These are phyloP conservation scores for Hemitrygon akajei DNA, from an alignment of 2,797 vertebrate genomes.

Conservation along the genomic window DNA sequence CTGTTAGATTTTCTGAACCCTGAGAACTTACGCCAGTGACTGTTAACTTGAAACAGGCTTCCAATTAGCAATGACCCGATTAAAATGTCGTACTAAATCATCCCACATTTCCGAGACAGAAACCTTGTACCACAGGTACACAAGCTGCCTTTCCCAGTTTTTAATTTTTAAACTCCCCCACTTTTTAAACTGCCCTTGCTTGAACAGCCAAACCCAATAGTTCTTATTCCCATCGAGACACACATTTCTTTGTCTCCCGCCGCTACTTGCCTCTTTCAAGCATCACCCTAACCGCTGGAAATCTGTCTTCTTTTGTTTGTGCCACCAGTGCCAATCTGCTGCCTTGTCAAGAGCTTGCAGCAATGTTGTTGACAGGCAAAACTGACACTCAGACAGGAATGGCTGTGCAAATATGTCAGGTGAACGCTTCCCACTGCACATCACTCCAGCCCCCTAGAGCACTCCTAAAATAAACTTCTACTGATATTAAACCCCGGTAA, in stretches of 20 bases:
- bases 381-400: neutral
- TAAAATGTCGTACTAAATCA: neutral
- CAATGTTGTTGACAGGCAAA: neutral
- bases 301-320: neutral
- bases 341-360: neutral
- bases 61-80: neutral
- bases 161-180: neutral
- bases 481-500: neutral
- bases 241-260: neutral
- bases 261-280: neutral
- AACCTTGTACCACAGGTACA: neutral
- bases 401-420: neutral
- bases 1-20: neutral
- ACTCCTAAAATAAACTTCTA: neutral
- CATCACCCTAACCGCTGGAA: neutral
- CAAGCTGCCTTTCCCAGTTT: neutral
- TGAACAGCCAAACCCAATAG: neutral
- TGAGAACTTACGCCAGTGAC: neutral
- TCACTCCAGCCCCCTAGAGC: neutral
- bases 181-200: too few relatives aligned
- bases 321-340: neutral
- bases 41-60: neutral
- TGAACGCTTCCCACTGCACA: neutral
- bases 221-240: neutral
- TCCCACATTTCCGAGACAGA: neutral